A percentile compares a stretch with the other conserved stretches of the same genome.
Evolutionary conservation across 1,140 invertebrate genomes (phyloP).

Genomic region (Maconellicoccus hirsutus): DNA sequence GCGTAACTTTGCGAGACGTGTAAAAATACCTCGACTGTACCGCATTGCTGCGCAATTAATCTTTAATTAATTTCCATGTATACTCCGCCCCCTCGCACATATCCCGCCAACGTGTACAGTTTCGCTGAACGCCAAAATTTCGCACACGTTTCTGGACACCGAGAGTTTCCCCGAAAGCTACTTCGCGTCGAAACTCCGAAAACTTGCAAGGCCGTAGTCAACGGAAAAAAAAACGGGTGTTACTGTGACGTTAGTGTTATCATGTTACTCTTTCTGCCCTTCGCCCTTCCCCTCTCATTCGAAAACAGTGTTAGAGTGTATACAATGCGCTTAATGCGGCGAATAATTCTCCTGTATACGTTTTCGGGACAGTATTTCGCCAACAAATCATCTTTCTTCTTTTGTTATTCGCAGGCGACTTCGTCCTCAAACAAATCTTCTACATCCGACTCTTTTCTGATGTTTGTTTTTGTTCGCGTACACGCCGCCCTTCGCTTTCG

Average conservation of each 20-base stretch:
- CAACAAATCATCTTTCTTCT: constrained; percentile 16
- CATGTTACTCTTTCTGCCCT: neutral
- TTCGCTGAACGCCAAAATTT: constrained; percentile 8
- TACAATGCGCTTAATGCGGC: constrained; percentile 20
- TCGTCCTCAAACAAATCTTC: constrained; percentile 17
- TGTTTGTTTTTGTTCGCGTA: constrained; percentile 18
- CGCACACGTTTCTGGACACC: neutral
- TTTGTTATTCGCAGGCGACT: constrained; percentile 10
- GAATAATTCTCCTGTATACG: constrained; percentile 16
- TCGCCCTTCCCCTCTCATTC: neutral
- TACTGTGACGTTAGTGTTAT: constrained; percentile 11
- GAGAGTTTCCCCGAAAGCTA: neutral
- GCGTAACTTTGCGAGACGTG: neutral
- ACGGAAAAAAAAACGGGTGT: constrained; percentile 10
- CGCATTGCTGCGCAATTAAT: neutral
- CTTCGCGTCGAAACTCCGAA: neutral
- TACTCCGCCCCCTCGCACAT: no score
- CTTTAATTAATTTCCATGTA: constrained; percentile 10
- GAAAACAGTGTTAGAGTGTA: neutral
- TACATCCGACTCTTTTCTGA: constrained; percentile 20
- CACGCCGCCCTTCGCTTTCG: neutral
- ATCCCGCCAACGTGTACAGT: no score
- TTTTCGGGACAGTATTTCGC: constrained; percentile 21
- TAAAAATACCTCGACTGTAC: neutral
- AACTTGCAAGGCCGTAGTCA: neutral